Conservation (phyloP, 1,140 invertebrate species). For the Drosophila ercepeae region DNA sequence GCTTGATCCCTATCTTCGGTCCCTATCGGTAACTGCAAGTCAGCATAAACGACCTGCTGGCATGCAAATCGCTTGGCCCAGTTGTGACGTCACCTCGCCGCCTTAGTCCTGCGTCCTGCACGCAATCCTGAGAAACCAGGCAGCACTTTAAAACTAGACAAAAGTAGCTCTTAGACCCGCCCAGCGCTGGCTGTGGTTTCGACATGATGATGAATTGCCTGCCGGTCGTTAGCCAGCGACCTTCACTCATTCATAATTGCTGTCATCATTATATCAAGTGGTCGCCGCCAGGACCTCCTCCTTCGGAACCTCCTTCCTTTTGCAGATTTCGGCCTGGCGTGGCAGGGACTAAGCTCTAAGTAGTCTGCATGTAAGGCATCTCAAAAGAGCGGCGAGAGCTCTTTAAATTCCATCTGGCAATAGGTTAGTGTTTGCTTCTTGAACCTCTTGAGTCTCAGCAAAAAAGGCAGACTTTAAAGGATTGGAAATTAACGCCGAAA, state of each 20-base stretch:
- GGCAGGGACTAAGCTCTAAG: background rate
- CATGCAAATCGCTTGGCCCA: slow-evolving; percentile 61
- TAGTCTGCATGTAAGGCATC: slow-evolving; percentile 11
- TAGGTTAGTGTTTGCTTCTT: background rate
- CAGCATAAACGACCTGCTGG: slow-evolving; percentile 67
- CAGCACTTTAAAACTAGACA: slow-evolving; percentile 49
- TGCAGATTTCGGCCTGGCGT: background rate
- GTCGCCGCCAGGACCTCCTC: slow-evolving; percentile 15
- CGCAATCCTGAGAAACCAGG: slow-evolving; percentile 31
- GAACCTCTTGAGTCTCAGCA: background rate
- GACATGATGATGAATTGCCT: slow-evolving; percentile 72
- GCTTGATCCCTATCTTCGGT: slow-evolving; percentile 28
- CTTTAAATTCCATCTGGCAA: background rate
- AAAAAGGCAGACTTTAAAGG: background rate
- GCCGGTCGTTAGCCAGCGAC: slow-evolving; percentile 65
- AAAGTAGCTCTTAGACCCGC: slow-evolving; percentile 21
- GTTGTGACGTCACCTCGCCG: slow-evolving; percentile 60
- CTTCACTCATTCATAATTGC: slow-evolving; percentile 79
- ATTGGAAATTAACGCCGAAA: too few relatives aligned
- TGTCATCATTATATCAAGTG: slow-evolving; percentile 79
- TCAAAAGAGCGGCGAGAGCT: slow-evolving; percentile 4
- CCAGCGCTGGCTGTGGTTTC: slow-evolving; percentile 22
- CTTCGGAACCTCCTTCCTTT: slow-evolving; percentile 4
- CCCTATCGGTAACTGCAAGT: slow-evolving; percentile 60
- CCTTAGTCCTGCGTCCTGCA: slow-evolving; percentile 46